phyloP scores from a whole-genome alignment of 2,797 vertebrate genomes.

The Podarcis siculus region DNA sequence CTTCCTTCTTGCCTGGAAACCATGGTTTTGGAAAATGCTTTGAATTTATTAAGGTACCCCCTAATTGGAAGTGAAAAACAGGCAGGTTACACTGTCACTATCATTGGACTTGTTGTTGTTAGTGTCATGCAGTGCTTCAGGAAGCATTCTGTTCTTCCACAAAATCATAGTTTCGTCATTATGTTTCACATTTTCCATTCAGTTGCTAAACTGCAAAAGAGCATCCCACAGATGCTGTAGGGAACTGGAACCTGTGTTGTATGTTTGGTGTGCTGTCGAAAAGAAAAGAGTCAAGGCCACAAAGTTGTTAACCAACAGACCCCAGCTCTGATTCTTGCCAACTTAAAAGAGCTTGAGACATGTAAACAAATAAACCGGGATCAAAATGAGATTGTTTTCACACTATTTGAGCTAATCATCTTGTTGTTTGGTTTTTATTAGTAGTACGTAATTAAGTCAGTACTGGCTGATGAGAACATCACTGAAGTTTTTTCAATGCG shows the following conservation, averaged over 20 bases:
- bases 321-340: neutral
- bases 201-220: neutral
- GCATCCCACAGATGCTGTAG: neutral
- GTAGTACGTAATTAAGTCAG: neutral
- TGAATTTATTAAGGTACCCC: neutral
- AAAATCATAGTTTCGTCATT: neutral
- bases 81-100: neutral
- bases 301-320: neutral
- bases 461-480: neutral
- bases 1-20: neutral
- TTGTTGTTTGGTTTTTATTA: neutral
- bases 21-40: neutral
- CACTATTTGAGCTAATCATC: neutral
- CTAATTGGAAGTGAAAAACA: neutral
- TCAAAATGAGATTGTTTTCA: neutral
- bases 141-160: neutral
- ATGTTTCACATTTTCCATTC: neutral
- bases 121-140: neutral
- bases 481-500: neutral
- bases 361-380: neutral
- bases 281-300: neutral
- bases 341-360: neutral
- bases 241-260: neutral
- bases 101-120: neutral
- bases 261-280: too few species aligned